These are phyloP conservation scores for Lithophane semibrunnea DNA, from an alignment of 2,888 invertebrate genomes.

Conservation along the genomic window DNA sequence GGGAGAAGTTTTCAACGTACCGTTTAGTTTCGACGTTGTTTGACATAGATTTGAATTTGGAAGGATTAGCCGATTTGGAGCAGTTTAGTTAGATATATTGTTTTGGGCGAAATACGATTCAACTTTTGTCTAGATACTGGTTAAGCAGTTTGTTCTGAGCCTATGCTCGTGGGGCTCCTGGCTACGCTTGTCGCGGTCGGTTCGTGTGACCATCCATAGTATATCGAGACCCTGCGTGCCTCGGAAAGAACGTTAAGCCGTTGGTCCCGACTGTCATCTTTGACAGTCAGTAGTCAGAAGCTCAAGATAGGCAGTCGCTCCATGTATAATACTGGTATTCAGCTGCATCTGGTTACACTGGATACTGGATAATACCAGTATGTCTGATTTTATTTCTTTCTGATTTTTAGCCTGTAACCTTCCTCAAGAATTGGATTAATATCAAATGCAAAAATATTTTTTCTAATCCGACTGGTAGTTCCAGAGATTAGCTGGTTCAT, in stretches of 20 bases:
- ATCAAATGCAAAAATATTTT: too few relatives aligned
- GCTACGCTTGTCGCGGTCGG: not conserved
- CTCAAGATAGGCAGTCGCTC: not conserved
- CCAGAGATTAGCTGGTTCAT: too few relatives aligned
- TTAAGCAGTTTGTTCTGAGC: not conserved
- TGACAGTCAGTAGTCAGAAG: not conserved
- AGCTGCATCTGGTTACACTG: too few relatives aligned
- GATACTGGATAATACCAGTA: too few relatives aligned
- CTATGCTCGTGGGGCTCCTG: not conserved
- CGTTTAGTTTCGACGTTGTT: slow-evolving; percentile 31
- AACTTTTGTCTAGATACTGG: not conserved
- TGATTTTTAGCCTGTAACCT: too few relatives aligned
- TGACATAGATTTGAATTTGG: slow-evolving; percentile 19
- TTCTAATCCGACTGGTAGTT: too few relatives aligned
- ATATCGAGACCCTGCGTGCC: not conserved
- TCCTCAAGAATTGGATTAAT: too few relatives aligned
- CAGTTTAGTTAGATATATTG: not conserved
- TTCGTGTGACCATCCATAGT: not conserved
- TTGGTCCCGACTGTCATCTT: not conserved
- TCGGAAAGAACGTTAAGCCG: not conserved
- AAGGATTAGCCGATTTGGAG: not conserved
- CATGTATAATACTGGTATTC: too few relatives aligned
- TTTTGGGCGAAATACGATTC: not conserved
- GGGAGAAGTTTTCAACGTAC: slow-evolving; percentile 7
- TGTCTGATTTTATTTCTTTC: too few relatives aligned